phyloP scores from a whole-genome alignment of 2,797 vertebrate genomes.

The Gambusia yucatana region DNA sequence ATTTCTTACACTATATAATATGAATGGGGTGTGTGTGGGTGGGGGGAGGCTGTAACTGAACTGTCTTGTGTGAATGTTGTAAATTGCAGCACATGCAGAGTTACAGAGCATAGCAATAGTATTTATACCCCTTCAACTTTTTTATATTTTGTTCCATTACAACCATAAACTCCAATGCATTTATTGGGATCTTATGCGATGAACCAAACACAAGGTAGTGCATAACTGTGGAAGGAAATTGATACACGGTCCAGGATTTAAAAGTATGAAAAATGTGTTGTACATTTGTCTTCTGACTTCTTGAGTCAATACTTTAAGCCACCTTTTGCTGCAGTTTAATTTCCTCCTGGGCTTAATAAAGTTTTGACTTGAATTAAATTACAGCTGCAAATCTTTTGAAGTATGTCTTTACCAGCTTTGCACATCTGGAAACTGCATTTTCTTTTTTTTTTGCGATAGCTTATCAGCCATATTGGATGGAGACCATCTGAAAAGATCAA shows the following conservation, averaged over 20 bases:
- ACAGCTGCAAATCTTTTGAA: background rate
- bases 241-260: background rate
- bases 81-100: constrained; percentile 44
- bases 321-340: background rate
- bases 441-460: background rate
- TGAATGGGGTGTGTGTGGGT: background rate
- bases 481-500: background rate
- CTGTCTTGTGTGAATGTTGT: constrained; percentile 51
- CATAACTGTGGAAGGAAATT: background rate
- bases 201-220: constrained; percentile 6
- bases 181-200: background rate
- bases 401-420: background rate
- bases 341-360: background rate
- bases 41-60: constrained; percentile 15
- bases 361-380: constrained; percentile 1
- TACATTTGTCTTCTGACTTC: background rate
- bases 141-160: background rate
- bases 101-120: constrained; percentile 26
- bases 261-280: background rate
- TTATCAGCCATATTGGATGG: background rate
- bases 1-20: constrained; percentile 36
- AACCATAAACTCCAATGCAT: background rate
- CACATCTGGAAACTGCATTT: background rate
- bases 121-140: constrained; percentile 5
- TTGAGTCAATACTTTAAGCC: constrained; percentile 4